A percentile compares a stretch with the other conserved stretches of the same genome.
Conservation (phyloP, 2,113 vertebrate genomes). For the Columbina picui region DNA sequence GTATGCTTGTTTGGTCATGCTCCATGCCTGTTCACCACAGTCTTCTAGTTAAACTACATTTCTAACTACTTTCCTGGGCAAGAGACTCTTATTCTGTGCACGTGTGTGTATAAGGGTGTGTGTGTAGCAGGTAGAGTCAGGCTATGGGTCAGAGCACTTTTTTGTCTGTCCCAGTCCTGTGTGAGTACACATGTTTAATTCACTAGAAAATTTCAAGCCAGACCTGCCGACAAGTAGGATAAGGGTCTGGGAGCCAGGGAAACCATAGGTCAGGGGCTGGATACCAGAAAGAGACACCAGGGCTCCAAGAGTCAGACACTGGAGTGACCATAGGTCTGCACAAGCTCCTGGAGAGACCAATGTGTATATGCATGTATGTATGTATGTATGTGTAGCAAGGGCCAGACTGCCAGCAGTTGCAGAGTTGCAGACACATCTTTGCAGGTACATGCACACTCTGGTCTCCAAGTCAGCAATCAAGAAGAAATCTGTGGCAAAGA, state of each 20-base stretch:
- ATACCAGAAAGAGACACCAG: not conserved
- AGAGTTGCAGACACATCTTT: not conserved
- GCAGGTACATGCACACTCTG: not conserved
- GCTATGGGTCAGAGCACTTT: accelerated
- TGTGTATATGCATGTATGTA: no score
- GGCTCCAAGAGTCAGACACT: not conserved
- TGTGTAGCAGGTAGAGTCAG: not conserved
- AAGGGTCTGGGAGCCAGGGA: not conserved
- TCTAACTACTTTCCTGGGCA: not conserved
- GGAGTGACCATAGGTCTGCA: not conserved
- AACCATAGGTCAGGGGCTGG: not conserved
- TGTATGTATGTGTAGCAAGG: not conserved
- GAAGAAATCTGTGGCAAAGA: not conserved
- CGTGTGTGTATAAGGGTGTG: not conserved
- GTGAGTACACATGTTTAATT: not conserved
- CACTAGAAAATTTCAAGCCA: not conserved
- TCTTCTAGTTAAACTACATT: not conserved
- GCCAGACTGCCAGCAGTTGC: not conserved
- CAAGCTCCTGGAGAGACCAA: not conserved
- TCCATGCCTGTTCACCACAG: not conserved
- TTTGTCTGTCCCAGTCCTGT: not conserved
- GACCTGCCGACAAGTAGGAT: not conserved
- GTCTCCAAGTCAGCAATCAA: not conserved
- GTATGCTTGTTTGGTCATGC: not conserved
- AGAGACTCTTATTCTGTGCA: not conserved